phyloP scores from a whole-genome alignment of 2,113 vertebrate species.

The Pantherophis guttatus region DNA sequence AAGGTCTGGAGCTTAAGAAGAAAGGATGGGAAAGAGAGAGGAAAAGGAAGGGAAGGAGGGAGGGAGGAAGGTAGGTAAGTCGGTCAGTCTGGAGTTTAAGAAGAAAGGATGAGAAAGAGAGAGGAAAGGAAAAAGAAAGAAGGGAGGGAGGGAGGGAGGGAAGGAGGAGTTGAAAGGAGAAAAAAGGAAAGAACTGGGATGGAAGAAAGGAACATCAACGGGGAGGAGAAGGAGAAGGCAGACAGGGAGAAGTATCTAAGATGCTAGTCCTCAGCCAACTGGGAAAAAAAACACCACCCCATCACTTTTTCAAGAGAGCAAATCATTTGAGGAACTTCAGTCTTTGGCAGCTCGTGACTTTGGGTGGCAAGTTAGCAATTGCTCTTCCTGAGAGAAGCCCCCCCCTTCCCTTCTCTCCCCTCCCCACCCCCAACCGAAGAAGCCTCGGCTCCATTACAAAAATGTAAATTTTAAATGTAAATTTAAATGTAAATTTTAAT shows the following conservation, averaged over 20 bases:
- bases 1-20: background rate
- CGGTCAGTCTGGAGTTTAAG: background rate
- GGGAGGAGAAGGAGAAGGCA: background rate
- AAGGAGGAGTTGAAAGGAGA: too few relatives aligned
- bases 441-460: background rate
- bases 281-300: background rate
- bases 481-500: too few relatives aligned
- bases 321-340: background rate
- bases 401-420: fast-evolving
- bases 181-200: background rate
- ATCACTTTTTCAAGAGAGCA: background rate
- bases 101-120: background rate
- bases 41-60: too few relatives aligned
- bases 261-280: background rate
- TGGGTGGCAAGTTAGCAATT: background rate
- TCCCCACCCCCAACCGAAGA: fast-evolving
- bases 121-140: background rate
- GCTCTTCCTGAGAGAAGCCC: background rate
- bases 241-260: background rate
- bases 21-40: background rate
- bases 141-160: too few relatives aligned
- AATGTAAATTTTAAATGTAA: too few relatives aligned
- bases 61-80: too few relatives aligned
- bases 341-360: background rate
- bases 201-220: background rate